Evolutionary conservation across 2,888 invertebrate species (phyloP), one percentile per base, ranked within the genome.

Genomic region (Cosmia trapezina): DNA sequence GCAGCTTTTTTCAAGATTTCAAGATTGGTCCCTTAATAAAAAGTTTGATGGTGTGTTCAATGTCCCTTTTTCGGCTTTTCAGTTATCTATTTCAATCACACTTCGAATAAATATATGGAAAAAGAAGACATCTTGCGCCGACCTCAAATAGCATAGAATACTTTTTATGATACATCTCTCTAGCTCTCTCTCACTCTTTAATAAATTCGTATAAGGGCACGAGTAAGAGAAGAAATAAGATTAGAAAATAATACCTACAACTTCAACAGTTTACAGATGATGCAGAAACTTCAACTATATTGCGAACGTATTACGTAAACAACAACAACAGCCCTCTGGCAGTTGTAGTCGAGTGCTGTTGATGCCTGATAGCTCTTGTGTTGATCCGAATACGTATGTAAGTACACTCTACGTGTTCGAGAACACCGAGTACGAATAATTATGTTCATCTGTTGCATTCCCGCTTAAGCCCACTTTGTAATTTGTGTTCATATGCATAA

Each of bases 321-420:
- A 63, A 22, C 63, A 63, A 22, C 2, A 53, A 63, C 53, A 72
- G 12, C 9, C 17, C 53, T 41, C 28, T 12, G 64, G 33, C 41
- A 43, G 41, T 51, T 45, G 22, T 2, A n/a, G 19, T 65, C 12
- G 37, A 54, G 54, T 65, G 51, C 65, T 56, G 17, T 76, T 41
- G 76, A 56, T 43, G 14, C 33, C 17, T 53, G 51, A 65, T 51
- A 66, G 65, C 76, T 65, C 65, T 73, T 14, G 41, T 65, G 49
- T 76, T 22, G 63, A 41, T 75, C n/a, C 17, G 19, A 41, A 54
- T 33, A 56, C 56, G 56, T 43, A 43, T 19, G 47, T 65, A 56
- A 76, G 76, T 56, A 49, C 73, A n/a, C 56, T 76, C 9, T 45
- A 54, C 28, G n/a, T 41, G n/a, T 28, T 75, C 37, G 12, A 5